Percentiles rank a stretch among this genome's conserved stretches.
phyloP scores from a whole-genome alignment of 2,888 invertebrate species.

The Helleia helle region DNA sequence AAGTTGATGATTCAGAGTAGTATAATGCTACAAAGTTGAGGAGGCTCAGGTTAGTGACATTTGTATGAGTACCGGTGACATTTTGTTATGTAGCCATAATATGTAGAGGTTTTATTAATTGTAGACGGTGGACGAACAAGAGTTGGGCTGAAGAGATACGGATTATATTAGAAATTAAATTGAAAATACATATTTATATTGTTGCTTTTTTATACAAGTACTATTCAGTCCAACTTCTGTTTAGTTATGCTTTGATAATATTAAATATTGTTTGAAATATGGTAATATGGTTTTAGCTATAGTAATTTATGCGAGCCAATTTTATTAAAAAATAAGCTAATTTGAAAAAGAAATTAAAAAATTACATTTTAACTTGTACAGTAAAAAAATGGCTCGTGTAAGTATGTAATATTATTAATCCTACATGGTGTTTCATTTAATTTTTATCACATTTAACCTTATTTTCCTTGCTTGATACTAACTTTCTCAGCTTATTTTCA shows the following conservation, averaged over 20 bases:
- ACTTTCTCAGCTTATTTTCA: not conserved
- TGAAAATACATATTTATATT: not conserved
- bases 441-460: not conserved
- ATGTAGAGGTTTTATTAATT: not conserved
- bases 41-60: conserved; percentile 39
- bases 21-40: conserved; percentile 10
- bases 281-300: not conserved
- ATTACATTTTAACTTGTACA: too few species aligned
- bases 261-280: not conserved
- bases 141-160: not conserved
- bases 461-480: not conserved
- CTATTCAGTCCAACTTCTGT: not conserved
- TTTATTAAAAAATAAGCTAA: too few species aligned
- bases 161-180: not conserved
- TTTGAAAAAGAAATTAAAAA: too few species aligned
- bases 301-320: too few species aligned
- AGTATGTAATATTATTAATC: not conserved
- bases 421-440: not conserved
- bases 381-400: not conserved
- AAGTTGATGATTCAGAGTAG: conserved; percentile 14
- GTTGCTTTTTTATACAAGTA: not conserved
- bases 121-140: not conserved
- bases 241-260: not conserved
- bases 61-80: conserved; percentile 10
- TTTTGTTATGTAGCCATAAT: not conserved